phyloP scores from a whole-genome alignment of 2,113 vertebrate species.

The Cyanistes caeruleus region DNA sequence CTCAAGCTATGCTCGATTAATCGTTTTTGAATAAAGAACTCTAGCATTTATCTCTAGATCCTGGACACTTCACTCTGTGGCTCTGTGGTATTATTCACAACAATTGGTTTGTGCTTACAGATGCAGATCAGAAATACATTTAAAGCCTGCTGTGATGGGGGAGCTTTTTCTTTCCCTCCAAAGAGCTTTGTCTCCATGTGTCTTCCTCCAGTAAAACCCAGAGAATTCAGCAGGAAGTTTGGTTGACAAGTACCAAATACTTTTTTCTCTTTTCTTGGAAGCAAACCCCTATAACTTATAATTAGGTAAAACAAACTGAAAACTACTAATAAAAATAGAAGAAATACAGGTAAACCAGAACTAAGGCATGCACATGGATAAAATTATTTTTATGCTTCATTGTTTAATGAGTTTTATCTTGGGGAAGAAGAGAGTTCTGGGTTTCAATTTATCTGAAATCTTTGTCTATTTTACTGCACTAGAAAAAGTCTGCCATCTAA shows the following conservation, averaged over 20 bases:
- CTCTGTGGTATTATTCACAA: not conserved
- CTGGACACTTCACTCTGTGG: not conserved
- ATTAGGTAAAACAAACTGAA: not conserved
- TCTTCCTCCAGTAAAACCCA: not conserved
- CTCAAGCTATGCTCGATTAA: not conserved
- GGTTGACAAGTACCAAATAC: not conserved
- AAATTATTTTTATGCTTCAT: not conserved
- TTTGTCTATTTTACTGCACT: not conserved
- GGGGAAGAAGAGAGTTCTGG: not conserved
- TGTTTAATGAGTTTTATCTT: not conserved
- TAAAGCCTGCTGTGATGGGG: not conserved
- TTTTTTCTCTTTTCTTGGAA: not conserved
- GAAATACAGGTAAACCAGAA: not conserved
- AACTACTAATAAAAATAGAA: not conserved
- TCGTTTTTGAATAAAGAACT: not conserved
- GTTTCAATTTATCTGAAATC: not conserved
- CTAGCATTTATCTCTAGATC: not conserved
- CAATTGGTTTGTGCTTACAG: not conserved
- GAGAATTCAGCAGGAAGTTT: not conserved
- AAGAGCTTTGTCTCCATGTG: not conserved
- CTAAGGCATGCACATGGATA: not conserved
- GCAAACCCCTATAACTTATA: not conserved
- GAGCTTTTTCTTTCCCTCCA: not conserved
- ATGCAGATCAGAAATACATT: not conserved
- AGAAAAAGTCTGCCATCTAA: not conserved